Conservation (phyloP, 2,797 vertebrate genomes). For the Chromobotia macracanthus region DNA sequence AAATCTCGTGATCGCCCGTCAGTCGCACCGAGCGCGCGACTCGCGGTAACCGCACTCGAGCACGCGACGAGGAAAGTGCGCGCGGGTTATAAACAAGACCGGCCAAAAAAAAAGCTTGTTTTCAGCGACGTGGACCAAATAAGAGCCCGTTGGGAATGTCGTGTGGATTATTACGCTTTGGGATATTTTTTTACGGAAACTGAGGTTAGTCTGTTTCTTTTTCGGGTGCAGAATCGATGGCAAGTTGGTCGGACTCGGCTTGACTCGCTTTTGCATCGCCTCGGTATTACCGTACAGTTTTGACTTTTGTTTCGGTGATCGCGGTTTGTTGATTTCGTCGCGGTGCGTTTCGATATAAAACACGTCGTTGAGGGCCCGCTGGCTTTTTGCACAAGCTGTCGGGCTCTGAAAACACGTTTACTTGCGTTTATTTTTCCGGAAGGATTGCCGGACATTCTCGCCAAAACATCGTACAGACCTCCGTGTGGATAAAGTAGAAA, state of each 20-base stretch:
- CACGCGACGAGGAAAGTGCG: conserved; percentile 43
- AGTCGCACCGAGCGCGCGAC: conserved; percentile 72
- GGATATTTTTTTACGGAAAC: conserved; percentile 65
- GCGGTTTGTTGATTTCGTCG: too few relatives aligned
- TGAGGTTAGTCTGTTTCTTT: conserved; percentile 73
- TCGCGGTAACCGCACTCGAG: conserved; percentile 62
- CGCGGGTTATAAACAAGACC: conserved; percentile 43
- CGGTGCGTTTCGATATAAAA: too few relatives aligned
- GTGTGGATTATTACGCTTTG: conserved; percentile 70
- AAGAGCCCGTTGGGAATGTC: conserved; percentile 63
- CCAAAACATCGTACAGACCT: background rate
- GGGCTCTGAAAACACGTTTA: background rate
- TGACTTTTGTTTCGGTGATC: background rate
- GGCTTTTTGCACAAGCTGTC: background rate
- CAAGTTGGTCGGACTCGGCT: too few relatives aligned
- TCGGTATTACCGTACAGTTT: background rate
- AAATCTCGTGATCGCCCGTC: conserved; percentile 83
- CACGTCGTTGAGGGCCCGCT: background rate
- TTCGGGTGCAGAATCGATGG: conserved; percentile 1
- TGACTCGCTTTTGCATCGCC: conserved; percentile 15
- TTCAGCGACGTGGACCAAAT: conserved; percentile 62
- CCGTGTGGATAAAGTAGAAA: background rate
- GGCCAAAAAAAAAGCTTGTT: conserved; percentile 6
- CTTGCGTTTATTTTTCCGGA: background rate
- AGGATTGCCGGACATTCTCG: background rate